Conservation (phyloP, 2,888 invertebrate species). For the Temnothorax rugatulus region DNA sequence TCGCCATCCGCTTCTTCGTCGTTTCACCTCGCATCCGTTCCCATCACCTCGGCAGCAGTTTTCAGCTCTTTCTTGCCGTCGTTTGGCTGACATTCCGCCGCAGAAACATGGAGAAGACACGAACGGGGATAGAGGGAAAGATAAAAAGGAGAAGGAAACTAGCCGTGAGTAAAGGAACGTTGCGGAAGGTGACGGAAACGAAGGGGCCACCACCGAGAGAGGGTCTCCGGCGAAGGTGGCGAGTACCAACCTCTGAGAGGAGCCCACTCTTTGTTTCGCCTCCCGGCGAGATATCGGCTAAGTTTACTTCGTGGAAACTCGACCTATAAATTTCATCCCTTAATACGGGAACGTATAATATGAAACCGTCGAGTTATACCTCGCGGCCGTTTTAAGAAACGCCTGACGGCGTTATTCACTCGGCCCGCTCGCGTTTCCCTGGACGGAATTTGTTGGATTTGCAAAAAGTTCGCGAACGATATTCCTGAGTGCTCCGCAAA, state of each 20-base stretch:
- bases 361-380: constrained; percentile 73
- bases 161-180: constrained; percentile 11
- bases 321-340: constrained; percentile 80
- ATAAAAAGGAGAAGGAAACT: constrained; percentile 38
- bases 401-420: constrained; percentile 61
- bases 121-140: background rate
- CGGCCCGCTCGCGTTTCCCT: constrained; percentile 50
- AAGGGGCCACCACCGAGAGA: constrained; percentile 32
- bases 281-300: constrained; percentile 70
- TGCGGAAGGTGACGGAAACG: constrained; percentile 17
- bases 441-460: constrained; percentile 51
- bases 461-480: constrained; percentile 55
- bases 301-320: constrained; percentile 78
- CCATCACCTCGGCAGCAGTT: constrained; percentile 1
- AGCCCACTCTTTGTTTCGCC: constrained; percentile 70
- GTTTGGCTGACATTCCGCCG: constrained; percentile 29
- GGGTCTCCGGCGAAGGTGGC: constrained; percentile 35
- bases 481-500: constrained; percentile 51
- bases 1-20: constrained; percentile 7
- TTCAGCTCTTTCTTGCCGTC: constrained; percentile 26
- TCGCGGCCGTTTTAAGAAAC: constrained; percentile 70
- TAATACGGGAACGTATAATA: constrained; percentile 76
- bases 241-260: constrained; percentile 26
- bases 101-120: constrained; percentile 14
- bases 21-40: constrained; percentile 28